Base-by-base conservation (phyloP, 2,113 vertebrate species). In the Ardeotis arabs region DNA sequence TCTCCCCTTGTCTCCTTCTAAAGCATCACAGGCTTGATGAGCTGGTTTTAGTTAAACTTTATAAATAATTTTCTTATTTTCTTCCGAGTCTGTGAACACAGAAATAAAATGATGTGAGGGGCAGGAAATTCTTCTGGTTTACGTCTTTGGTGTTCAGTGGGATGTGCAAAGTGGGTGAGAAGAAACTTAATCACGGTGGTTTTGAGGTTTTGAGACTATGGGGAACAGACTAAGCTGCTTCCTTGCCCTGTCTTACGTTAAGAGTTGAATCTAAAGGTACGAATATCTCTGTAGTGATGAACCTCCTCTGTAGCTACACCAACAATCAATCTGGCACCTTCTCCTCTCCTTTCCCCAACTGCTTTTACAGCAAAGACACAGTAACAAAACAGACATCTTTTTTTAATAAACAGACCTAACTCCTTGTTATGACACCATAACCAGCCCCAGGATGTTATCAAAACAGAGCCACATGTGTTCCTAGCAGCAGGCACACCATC, bases 61-160 rank as follows among this genome's bases (percentile, higher is more conserved):
- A 39, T 41, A 82, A 86, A 88, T 86, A 4, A 53, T 28, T 74
- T 79, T 74, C 24, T 59, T 90, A 44, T 62, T 95, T 94, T 87
- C 70, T 58, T 80, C 41, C 1, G 0, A 10, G 19, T 60, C 10
- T 49, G 28, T 28, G 39, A 95, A 84, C 33, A 56, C 35, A 87
- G 44, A 95, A 95, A 92, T 67, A 64, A 82, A 12, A 21, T 6
- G 68, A 91, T 6, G 44, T 29, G 45, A 96, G 37, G 64, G 50
- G 50, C 84, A 92, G 89, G 68, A 97, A 96, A 96, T 94, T 91
- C 39, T 94, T 94, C 76, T 93, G 84, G 89, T 91, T 95, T 97
- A 76, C 1, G 0, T 96, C 63, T 89, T 94, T 0, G 0, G 75
- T 79, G 55, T 76, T 91, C 10, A 1, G 37, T 45, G 96, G 79